Percentiles rank a stretch among this genome's conserved stretches.
Evolutionary conservation across 1,140 invertebrate genomes (phyloP).

Genomic region (Drosophila bocqueti): DNA sequence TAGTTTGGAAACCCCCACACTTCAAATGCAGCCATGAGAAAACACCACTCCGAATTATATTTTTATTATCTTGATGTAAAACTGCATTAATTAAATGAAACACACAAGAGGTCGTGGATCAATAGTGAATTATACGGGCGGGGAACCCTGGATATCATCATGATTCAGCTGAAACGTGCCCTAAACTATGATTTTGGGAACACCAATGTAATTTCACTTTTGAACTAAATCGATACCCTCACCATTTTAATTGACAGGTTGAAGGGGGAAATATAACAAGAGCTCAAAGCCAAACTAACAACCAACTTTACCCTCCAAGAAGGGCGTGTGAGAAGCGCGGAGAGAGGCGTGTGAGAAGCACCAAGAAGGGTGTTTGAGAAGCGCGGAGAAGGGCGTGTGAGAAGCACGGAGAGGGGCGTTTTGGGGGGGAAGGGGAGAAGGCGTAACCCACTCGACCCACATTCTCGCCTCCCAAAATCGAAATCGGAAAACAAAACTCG

Average conservation of each 20-base stretch:
- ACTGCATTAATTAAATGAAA: slow-evolving; percentile 33
- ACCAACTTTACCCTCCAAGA: slow-evolving; percentile 4
- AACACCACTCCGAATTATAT: neutral
- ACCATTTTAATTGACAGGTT: slow-evolving; percentile 25
- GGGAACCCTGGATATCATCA: neutral
- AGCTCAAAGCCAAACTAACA: slow-evolving; percentile 3
- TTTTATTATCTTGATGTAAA: slow-evolving; percentile 17
- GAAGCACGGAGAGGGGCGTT: neutral
- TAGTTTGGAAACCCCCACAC: slow-evolving; percentile 1
- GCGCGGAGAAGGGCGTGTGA: neutral
- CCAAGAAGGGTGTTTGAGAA: neutral
- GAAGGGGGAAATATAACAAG: slow-evolving; percentile 10
- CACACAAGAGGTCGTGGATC: slow-evolving; percentile 25
- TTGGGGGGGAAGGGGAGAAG: neutral
- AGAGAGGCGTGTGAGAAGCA: slow-evolving; percentile 3
- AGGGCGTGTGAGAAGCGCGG: neutral
- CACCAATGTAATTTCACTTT: slow-evolving; percentile 9
- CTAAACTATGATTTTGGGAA: slow-evolving; percentile 5
- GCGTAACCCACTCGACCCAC: slow-evolving; percentile 33
- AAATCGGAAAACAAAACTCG: slow-evolving; percentile 32
- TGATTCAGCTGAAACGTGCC: slow-evolving; percentile 18
- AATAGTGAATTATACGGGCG: slow-evolving; percentile 18
- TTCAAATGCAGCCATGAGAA: slow-evolving; percentile 7
- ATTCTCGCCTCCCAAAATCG: slow-evolving; percentile 21
- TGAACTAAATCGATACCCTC: slow-evolving; percentile 30